A percentile compares a stretch with the other conserved stretches of the same genome.
phyloP scores from a whole-genome alignment of 2,113 vertebrate species.

The Cyprinodon variegatus region DNA sequence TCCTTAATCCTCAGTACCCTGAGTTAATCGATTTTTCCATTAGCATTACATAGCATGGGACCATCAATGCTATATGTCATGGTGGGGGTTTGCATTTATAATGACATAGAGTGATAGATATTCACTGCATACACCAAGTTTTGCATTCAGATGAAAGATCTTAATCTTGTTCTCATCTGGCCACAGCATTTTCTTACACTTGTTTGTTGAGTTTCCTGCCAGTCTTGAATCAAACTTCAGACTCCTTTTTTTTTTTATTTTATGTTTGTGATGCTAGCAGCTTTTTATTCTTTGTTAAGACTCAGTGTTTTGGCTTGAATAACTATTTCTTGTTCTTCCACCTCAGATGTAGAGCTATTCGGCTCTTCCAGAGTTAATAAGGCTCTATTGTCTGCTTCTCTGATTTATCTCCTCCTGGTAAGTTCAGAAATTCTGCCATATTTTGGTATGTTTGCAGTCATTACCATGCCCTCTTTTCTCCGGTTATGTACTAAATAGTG shows the following conservation, averaged over 20 bases:
- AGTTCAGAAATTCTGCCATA: neutral
- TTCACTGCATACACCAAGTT: neutral
- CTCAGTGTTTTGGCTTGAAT: too few species aligned
- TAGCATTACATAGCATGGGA: neutral
- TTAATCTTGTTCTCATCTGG: neutral
- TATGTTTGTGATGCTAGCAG: neutral
- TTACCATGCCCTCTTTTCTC: neutral
- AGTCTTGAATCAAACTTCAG: too few species aligned
- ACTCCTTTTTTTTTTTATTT: neutral
- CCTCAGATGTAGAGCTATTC: too few species aligned
- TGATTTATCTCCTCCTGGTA: neutral
- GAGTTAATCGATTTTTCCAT: neutral
- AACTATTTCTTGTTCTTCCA: too few species aligned
- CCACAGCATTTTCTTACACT: neutral
- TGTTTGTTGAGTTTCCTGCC: neutral
- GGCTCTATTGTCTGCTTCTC: neutral
- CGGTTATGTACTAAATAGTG: neutral
- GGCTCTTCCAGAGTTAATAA: too few species aligned
- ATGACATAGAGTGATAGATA: too few species aligned
- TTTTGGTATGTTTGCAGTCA: neutral
- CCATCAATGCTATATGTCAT: neutral
- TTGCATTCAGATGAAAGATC: neutral
- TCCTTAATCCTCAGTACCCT: neutral
- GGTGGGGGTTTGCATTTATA: too few species aligned
- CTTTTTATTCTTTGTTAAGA: neutral